These are phyloP conservation scores for Magallana gigas DNA, from an alignment of 1,140 invertebrate species.

Conservation along the genomic window DNA sequence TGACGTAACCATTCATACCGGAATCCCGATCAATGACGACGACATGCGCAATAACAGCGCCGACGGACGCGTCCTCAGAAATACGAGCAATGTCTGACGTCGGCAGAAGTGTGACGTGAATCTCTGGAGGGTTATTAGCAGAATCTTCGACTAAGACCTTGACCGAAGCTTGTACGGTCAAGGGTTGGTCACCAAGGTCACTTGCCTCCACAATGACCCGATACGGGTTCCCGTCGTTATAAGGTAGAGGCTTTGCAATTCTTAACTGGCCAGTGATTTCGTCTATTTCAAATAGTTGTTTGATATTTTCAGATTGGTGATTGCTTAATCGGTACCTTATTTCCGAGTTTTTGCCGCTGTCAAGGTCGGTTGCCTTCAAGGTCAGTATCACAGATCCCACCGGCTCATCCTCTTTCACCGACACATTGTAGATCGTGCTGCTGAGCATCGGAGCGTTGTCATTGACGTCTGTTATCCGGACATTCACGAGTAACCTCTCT, in stretches of 20 bases:
- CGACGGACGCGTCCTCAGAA: conserved; percentile 68
- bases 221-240: conserved; percentile 61
- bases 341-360: conserved; percentile 94
- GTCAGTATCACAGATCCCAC: conserved; percentile 84
- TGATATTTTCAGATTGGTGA: conserved; percentile 61
- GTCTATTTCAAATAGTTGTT: conserved; percentile 63
- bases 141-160: conserved; percentile 94
- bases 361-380: conserved; percentile 92
- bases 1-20: conserved; percentile 71
- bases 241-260: conserved; percentile 59
- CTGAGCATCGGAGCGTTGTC: conserved; percentile 94
- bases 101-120: conserved; percentile 66
- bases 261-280: conserved; percentile 60
- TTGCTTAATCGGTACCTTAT: conserved; percentile 88
- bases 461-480: conserved; percentile 98
- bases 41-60: conserved; percentile 71
- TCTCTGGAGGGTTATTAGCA: conserved; percentile 62
- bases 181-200: conserved; percentile 79
- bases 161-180: conserved; percentile 93
- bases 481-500: conserved; percentile 90
- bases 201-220: conserved; percentile 62
- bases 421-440: conserved; percentile 82
- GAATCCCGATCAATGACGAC: conserved; percentile 69
- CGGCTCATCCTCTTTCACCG: conserved; percentile 90
- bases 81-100: conserved; percentile 58